Evolutionary conservation across 2,113 vertebrate species (phyloP), one percentile per base, ranked within the genome.

Genomic region (Archocentrus centrarchus): DNA sequence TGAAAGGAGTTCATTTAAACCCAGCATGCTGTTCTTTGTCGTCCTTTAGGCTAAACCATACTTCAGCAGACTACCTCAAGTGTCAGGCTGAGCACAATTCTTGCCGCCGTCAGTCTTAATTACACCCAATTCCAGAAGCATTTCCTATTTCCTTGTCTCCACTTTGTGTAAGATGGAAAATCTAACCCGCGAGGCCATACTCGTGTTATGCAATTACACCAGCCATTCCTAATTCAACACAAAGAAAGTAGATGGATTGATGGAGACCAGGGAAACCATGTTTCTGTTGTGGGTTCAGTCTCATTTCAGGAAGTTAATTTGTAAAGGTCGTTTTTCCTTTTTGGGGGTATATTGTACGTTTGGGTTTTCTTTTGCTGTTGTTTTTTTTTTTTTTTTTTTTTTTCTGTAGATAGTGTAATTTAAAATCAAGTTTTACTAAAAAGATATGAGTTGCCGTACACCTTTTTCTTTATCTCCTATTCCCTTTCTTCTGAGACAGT

Each of bases 131-230:
- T 94, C 87, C 70, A 85, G 68, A 83, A 88, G 87, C 90, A 90
- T 94, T 94, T 93, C 87, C 87, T 64, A 90, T 94, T 93, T 95
- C 90, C 89, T 88, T 91, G 90, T 94, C 85, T 92, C 91, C 90
- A 93, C 84, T 94, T 92, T 92, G 90, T 88, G 66, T 82, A 81
- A 92, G 79, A 93, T 90, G 83, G 92, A 93, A 94, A 95, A 90
- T 59, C 86, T 88, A 83, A 92, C 91, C 90, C 87, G 7, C 55
- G 85, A 88, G 90, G 88, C 93, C 82, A 82, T 77, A 79, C 85
- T 89, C 89, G 88, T 92, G 92, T 94, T 91, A 91, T 87, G 81
- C 84, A 93, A 93, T 94, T 93, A 94, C 87, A 82, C 20, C 85
- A 94, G 92, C 88, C 92, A 91, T 83, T 92, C 82, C 86, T 94